Percentiles rank a stretch among this genome's conserved stretches.
These are phyloP conservation scores for Brachionus sp. DNA, from an alignment of 1,140 invertebrate species.

Conservation along the genomic window DNA sequence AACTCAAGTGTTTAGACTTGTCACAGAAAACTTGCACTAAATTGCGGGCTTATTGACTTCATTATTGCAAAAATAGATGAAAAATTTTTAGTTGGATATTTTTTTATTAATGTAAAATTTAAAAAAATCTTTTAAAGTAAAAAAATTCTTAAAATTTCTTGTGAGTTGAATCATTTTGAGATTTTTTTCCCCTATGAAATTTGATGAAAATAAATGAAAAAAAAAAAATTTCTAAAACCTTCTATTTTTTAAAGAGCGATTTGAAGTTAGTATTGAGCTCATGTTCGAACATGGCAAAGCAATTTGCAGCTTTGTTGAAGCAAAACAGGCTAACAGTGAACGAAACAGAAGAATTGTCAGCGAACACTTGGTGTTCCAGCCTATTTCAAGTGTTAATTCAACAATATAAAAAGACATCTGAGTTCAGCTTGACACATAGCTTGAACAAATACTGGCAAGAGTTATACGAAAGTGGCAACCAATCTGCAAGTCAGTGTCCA, in stretches of 20 bases:
- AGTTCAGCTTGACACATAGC: background rate
- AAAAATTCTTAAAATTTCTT: too few species aligned
- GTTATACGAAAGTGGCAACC: background rate
- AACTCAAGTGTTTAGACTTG: too few species aligned
- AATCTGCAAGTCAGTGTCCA: background rate
- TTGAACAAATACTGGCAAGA: background rate
- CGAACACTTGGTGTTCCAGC: background rate
- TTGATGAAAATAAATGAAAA: too few species aligned
- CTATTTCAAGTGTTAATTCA: background rate
- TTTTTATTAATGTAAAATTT: too few species aligned
- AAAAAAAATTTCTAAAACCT: too few species aligned
- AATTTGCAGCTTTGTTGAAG: background rate
- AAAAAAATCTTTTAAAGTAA: too few species aligned
- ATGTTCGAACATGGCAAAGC: slow-evolving; percentile 3
- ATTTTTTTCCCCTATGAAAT: too few species aligned
- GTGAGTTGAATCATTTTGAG: too few species aligned
- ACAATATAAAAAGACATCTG: background rate
- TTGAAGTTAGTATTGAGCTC: background rate
- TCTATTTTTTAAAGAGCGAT: background rate
- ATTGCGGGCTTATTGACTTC: too few species aligned
- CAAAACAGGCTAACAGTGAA: background rate
- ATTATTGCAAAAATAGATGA: too few species aligned
- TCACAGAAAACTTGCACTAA: too few species aligned
- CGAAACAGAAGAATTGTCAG: background rate
- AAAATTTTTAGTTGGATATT: too few species aligned